phyloP scores from a whole-genome alignment of 2,888 invertebrate genomes.

The Helleia helle region DNA sequence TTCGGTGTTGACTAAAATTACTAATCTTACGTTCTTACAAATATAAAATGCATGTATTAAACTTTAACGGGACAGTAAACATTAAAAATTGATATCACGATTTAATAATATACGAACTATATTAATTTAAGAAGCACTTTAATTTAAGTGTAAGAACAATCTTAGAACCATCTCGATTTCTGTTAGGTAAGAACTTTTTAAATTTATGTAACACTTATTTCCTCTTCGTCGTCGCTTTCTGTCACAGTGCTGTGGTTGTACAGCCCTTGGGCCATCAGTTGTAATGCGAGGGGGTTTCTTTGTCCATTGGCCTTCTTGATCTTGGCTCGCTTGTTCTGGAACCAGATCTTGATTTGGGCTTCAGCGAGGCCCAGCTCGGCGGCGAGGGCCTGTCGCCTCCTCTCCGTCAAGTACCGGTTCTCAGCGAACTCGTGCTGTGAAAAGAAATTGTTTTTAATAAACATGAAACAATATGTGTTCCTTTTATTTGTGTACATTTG shows the following conservation, averaged over 20 bases:
- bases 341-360: conserved; percentile 98
- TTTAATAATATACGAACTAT: too few species aligned
- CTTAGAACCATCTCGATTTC: too few species aligned
- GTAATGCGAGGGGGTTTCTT: conserved; percentile 88
- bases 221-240: conserved; percentile 27
- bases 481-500: not conserved
- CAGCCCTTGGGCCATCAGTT: conserved; percentile 94
- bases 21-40: too few species aligned
- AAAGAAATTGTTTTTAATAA: conserved; percentile 11
- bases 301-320: conserved; percentile 93
- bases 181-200: too few species aligned
- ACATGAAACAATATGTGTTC: not conserved
- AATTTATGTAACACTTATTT: conserved; percentile 20
- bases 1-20: too few species aligned
- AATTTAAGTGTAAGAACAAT: too few species aligned
- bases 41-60: too few species aligned
- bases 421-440: conserved; percentile 89
- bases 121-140: too few species aligned
- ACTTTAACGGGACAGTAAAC: too few species aligned
- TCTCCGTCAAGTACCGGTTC: conserved; percentile 94
- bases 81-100: too few species aligned
- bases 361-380: conserved; percentile 93
- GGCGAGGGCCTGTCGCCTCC: conserved; percentile 91
- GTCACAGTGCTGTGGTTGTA: conserved; percentile 83
- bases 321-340: conserved; percentile 97